Conservation (phyloP, 2,113 vertebrate genomes). For the Clinocottus analis region DNA sequence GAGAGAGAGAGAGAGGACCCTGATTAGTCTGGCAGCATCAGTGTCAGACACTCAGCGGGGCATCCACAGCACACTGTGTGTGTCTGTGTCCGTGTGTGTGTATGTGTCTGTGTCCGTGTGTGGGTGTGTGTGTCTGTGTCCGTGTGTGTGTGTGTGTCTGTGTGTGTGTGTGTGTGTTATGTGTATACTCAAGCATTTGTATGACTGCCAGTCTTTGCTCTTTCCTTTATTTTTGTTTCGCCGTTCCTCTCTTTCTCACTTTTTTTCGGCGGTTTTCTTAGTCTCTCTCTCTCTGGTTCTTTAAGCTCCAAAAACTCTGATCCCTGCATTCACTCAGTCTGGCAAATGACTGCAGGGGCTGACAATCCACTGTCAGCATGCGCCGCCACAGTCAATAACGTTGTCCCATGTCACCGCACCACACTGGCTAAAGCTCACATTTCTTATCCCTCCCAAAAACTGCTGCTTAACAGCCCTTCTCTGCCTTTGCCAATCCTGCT, state of each 20-base stretch:
- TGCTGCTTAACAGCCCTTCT: constrained; percentile 72
- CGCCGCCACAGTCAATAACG: constrained; percentile 78
- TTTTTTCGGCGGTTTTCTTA: constrained; percentile 34
- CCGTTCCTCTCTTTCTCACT: constrained; percentile 46
- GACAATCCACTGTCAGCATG: constrained; percentile 80
- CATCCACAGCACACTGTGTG: constrained; percentile 53
- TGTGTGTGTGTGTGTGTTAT: constrained; percentile 29
- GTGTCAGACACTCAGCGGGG: constrained; percentile 78
- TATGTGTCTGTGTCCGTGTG: constrained; percentile 51
- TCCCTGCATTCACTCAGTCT: constrained; percentile 72
- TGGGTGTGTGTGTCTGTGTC: constrained; percentile 25
- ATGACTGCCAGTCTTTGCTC: constrained; percentile 59
- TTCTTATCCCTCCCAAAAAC: constrained; percentile 73
- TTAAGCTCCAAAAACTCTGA: constrained; percentile 73
- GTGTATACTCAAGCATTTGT: constrained; percentile 63
- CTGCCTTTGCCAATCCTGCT: constrained; percentile 67
- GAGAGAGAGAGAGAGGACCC: constrained; percentile 38
- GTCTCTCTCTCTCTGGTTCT: constrained; percentile 49
- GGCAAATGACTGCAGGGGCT: constrained; percentile 79
- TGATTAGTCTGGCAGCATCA: constrained; percentile 81
- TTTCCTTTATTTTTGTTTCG: neutral
- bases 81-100: constrained; percentile 9
- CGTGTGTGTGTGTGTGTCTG: constrained; percentile 41
- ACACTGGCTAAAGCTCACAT: constrained; percentile 80
- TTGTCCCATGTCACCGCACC: constrained; percentile 78